These are phyloP conservation scores for Drosophila sechellia DNA, from an alignment of 1,140 invertebrate species.

Conservation along the genomic window DNA sequence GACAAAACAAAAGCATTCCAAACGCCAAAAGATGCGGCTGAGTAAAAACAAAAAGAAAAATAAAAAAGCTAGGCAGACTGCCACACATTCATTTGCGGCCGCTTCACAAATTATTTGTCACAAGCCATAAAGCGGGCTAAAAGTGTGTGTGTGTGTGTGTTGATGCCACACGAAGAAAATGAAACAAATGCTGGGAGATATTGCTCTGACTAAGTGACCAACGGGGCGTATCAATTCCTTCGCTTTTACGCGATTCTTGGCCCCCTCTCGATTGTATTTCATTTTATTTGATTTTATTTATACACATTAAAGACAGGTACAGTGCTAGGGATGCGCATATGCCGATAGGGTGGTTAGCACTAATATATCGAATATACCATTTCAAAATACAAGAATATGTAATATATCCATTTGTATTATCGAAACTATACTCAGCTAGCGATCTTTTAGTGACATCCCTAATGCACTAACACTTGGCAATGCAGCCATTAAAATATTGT, in stretches of 20 bases:
- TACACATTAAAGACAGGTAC: conserved; percentile 26
- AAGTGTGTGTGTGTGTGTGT: conserved; percentile 21
- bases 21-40: conserved; percentile 59
- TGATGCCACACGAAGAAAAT: conserved; percentile 15
- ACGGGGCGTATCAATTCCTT: conserved; percentile 78
- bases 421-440: not conserved
- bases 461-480: conserved; percentile 5
- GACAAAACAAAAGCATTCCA: conserved; percentile 72
- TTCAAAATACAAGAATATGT: too few relatives aligned
- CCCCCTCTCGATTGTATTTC: conserved; percentile 68
- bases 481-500: conserved; percentile 30
- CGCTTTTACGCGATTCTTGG: conserved; percentile 57
- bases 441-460: not conserved
- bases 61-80: conserved; percentile 21
- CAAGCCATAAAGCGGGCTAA: conserved; percentile 74
- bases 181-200: conserved; percentile 10
- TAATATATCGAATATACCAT: not conserved
- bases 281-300: conserved; percentile 61
- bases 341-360: not conserved
- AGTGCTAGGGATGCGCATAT: not conserved
- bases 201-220: conserved; percentile 65
- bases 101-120: conserved; percentile 80
- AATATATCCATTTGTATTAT: too few relatives aligned
- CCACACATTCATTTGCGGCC: conserved; percentile 76
- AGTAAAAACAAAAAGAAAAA: conserved; percentile 29